Conservation (phyloP, 2,797 vertebrate genomes). For the Enteromius radiatus region DNA sequence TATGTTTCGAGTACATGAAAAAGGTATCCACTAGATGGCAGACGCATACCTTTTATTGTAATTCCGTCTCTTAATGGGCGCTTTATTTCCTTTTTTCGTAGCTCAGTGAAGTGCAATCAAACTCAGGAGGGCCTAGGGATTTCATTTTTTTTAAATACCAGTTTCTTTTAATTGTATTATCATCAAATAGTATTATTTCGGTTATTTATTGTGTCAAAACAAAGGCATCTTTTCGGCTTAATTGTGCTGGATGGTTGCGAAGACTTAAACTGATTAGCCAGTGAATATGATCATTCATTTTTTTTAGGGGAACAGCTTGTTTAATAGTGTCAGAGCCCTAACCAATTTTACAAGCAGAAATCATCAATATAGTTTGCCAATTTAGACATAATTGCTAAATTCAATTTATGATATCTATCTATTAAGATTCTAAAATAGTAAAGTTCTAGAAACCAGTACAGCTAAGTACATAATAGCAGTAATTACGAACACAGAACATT, state of each 20-base stretch:
- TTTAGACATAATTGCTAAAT: neutral
- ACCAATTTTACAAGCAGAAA: neutral
- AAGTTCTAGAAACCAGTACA: neutral
- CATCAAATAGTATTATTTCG: neutral
- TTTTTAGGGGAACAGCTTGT: neutral
- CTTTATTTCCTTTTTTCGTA: neutral
- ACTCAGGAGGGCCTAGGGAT: neutral
- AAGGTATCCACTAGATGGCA: slow-evolving; percentile 35
- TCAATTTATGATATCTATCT: neutral
- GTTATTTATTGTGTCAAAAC: neutral
- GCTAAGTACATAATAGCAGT: neutral
- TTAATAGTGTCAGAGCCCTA: neutral
- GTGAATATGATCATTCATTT: neutral
- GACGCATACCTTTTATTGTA: neutral
- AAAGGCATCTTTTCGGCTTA: neutral
- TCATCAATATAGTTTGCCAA: neutral
- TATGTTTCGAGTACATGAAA: neutral
- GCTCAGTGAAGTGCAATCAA: neutral
- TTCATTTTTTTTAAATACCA: neutral
- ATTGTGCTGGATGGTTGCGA: neutral
- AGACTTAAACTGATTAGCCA: neutral
- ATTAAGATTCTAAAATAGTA: neutral
- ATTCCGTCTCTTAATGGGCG: neutral
- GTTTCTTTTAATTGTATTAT: neutral
- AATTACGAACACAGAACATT: neutral